Evolutionary conservation across 2,113 vertebrate species (phyloP), one percentile per base, ranked within the genome.

Genomic region (Aptenodytes patagonicus): DNA sequence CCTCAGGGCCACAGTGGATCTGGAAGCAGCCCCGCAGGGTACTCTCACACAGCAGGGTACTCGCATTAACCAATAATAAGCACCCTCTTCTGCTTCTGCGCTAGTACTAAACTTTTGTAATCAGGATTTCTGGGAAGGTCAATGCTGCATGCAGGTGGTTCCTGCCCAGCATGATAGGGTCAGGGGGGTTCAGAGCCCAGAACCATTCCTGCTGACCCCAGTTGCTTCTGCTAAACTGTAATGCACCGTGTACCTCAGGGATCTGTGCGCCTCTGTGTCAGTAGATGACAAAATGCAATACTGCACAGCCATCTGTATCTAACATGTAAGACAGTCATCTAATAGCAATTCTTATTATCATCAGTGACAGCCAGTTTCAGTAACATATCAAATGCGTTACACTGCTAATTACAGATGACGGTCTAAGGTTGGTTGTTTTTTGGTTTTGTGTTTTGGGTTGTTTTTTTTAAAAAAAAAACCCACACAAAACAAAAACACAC

Each of bases 11-110:
- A 29, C 24, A 13, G 32, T 5, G 44, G 36, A 68, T 25, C 24
- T 80, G 47, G 52, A 49, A 65, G 40, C 62, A 76, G 51, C 47
- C 19, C 36, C 36, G 49, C 14, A 42, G 42, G 42, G 42, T 25
- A 11, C 32, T 36, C 71, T 52, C 31, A 9, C 2, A 9, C 1
- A 3, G 54, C 36, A n/a, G 49, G 34, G 34, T 24, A 68, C 28
- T 46, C 2, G 0, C 0, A 2, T 29, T 29, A 84, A 57, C 31
- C 2, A 9, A 22, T n/a, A 38, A 19, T 1, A 3, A 57, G 47
- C 16, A 47, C 32, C 22, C n/a, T 38, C 57, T 68, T 61, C 19
- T 13, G 54, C 61, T 83, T 87, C n/a, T 46, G 20, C 1, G 1
- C 47, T 38, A 49, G 13, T 21, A 68, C 34, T 22, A 26, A 34